These are phyloP conservation scores for Amphipoea lucens DNA, from an alignment of 2,888 invertebrate species.

Conservation along the genomic window DNA sequence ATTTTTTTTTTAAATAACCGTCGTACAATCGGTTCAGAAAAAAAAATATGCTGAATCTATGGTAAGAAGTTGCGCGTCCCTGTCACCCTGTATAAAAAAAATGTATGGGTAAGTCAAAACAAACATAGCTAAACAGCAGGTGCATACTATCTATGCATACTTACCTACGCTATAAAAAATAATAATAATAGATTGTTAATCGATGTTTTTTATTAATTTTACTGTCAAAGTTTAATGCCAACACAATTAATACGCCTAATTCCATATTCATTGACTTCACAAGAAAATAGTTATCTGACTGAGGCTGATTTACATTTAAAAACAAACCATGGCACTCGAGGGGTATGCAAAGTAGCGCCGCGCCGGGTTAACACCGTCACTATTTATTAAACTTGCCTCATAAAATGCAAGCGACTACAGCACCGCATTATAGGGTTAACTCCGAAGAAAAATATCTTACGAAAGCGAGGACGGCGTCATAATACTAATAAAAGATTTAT, in stretches of 20 bases:
- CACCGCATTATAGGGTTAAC: constrained; percentile 40
- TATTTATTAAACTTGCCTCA: constrained; percentile 57
- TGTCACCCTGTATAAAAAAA: no score
- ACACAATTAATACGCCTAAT: constrained; percentile 1
- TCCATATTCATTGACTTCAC: constrained; percentile 29
- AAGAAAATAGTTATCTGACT: constrained; percentile 39
- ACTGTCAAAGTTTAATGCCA: not conserved
- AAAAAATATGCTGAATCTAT: no score
- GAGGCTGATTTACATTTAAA: constrained; percentile 50
- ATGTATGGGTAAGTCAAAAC: not conserved
- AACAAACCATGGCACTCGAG: constrained; percentile 38
- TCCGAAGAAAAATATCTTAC: constrained; percentile 47
- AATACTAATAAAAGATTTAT: constrained; percentile 50
- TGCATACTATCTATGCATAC: not conserved
- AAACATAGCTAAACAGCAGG: not conserved
- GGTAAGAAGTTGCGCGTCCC: no score
- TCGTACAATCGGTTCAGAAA: no score
- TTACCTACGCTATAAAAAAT: not conserved
- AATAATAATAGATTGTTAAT: not conserved
- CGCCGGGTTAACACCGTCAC: constrained; percentile 36
- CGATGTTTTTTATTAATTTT: not conserved
- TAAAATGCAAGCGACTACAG: constrained; percentile 50
- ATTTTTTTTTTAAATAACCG: no score
- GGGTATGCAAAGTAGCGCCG: constrained; percentile 44
- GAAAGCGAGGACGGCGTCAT: constrained; percentile 10